Conservation (phyloP, 2,113 vertebrate genomes). For the Plestiodon gilberti region DNA sequence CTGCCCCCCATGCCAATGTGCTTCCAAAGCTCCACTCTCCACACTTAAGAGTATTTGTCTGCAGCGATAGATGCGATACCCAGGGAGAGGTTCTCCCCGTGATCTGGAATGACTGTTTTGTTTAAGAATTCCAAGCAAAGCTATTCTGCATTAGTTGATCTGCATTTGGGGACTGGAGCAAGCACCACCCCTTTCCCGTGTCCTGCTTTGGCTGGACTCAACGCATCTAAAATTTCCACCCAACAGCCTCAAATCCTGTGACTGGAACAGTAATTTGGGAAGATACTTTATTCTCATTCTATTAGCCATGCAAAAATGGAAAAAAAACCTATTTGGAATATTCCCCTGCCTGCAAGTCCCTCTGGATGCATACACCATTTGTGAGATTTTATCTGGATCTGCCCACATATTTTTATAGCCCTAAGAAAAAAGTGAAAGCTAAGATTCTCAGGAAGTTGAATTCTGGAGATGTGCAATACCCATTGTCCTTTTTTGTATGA, state of each 20-base stretch:
- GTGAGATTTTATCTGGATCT: neutral
- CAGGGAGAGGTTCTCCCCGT: too few relatives aligned
- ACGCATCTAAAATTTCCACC: neutral
- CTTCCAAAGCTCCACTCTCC: too few relatives aligned
- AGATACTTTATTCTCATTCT: neutral
- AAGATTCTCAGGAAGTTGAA: neutral
- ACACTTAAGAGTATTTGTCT: too few relatives aligned
- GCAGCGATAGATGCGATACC: too few relatives aligned
- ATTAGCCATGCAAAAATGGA: too few relatives aligned
- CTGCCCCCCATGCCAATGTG: too few relatives aligned
- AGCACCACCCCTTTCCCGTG: neutral
- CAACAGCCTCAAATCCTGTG: neutral
- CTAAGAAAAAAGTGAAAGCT: neutral
- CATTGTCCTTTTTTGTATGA: neutral
- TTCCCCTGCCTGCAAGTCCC: neutral
- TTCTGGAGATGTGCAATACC: neutral
- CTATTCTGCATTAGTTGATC: neutral
- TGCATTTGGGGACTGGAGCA: neutral
- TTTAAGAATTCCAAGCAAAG: neutral
- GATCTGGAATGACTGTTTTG: neutral
- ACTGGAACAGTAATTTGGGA: neutral
- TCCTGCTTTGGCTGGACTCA: too few relatives aligned
- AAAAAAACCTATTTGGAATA: neutral
- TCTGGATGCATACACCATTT: neutral
- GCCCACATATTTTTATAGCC: neutral